A percentile compares a stretch with the other conserved stretches of the same genome.
phyloP scores from a whole-genome alignment of 2,888 invertebrate genomes.

The Cheilosia variabilis region DNA sequence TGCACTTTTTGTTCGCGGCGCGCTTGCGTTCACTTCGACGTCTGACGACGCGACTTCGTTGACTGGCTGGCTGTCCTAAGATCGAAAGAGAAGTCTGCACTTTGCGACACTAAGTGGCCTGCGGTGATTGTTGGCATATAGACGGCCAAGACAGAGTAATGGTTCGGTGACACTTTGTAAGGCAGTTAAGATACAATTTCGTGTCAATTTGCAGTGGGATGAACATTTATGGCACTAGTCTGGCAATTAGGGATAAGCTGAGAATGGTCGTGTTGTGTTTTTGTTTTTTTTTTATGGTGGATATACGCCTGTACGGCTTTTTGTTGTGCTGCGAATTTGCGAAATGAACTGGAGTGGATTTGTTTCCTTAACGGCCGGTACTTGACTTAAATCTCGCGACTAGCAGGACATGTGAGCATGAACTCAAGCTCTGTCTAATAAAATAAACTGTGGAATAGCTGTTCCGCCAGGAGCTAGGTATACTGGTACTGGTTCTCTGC shows the following conservation, averaged over 20 bases:
- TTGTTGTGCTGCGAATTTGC: conserved; percentile 17
- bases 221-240: conserved; percentile 71
- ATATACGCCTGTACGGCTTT: conserved; percentile 8
- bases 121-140: conserved; percentile 48
- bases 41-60: conserved; percentile 3
- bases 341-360: conserved; percentile 29
- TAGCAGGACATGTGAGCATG: too few species aligned
- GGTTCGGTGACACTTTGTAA: conserved; percentile 65
- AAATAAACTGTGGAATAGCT: too few species aligned
- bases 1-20: conserved; percentile 47
- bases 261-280: conserved; percentile 55
- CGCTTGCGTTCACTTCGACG: conserved; percentile 30
- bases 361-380: neutral
- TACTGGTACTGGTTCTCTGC: too few species aligned
- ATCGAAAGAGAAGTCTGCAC: conserved; percentile 38
- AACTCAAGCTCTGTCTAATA: too few species aligned
- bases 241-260: conserved; percentile 68
- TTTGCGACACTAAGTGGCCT: conserved; percentile 61
- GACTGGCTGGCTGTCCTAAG: neutral
- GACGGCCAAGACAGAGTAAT: conserved; percentile 63
- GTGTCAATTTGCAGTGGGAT: conserved; percentile 73
- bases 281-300: neutral
- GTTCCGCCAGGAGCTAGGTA: too few species aligned
- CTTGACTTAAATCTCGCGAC: too few species aligned
- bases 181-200: conserved; percentile 70